Conservation (phyloP, 2,797 vertebrate genomes). For the Erpetoichthys calabaricus region DNA sequence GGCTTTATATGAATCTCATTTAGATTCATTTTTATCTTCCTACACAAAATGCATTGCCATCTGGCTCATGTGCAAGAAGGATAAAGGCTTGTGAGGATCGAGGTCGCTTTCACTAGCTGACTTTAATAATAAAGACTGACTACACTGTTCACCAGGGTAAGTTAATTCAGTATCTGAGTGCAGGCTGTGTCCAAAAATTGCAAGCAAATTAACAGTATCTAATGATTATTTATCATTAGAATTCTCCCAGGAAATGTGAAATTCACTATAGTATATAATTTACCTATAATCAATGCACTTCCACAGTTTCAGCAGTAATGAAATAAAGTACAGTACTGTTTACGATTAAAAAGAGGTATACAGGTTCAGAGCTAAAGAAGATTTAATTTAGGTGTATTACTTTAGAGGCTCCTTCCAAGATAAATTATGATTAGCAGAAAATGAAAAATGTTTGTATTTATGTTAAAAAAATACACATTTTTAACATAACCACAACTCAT, state of each 20-base stretch:
- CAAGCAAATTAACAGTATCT: not conserved
- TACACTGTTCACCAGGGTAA: not conserved
- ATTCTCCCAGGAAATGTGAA: not conserved
- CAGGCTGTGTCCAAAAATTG: not conserved
- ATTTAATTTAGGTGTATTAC: no score
- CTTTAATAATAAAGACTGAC: slow-evolving; percentile 1
- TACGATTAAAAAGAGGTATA: no score
- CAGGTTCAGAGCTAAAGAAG: no score
- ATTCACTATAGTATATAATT: not conserved
- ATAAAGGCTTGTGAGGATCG: not conserved
- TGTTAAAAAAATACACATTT: no score
- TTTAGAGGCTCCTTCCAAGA: no score
- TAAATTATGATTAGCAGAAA: no score
- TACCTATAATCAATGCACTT: not conserved
- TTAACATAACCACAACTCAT: no score
- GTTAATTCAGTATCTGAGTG: not conserved
- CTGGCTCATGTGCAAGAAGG: not conserved
- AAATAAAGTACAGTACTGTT: not conserved
- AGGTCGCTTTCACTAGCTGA: not conserved
- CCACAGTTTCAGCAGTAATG: not conserved
- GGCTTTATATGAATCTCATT: not conserved
- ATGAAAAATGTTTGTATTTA: no score
- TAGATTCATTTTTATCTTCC: not conserved
- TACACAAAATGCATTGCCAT: not conserved
- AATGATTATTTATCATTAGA: not conserved